Evolutionary conservation across 2,113 vertebrate species (phyloP).

Genomic region (Stomatorhinus ivindoensis): DNA sequence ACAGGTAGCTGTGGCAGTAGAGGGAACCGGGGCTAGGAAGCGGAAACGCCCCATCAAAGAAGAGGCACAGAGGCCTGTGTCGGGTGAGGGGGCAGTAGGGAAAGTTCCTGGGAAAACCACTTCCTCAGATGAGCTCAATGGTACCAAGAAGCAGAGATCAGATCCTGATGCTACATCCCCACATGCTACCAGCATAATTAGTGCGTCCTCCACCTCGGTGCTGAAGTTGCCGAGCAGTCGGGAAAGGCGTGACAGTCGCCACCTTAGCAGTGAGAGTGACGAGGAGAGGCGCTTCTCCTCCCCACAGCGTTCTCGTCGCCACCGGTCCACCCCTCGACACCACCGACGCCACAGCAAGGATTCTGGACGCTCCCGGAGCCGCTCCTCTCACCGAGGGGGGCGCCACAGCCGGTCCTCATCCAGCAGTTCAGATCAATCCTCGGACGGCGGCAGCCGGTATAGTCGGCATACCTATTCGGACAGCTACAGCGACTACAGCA

Average conservation of each 20-base stretch:
- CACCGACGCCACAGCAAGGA: slow-evolving; percentile 79
- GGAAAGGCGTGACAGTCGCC: slow-evolving; percentile 24
- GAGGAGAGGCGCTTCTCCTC: slow-evolving; percentile 61
- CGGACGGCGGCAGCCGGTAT: slow-evolving; percentile 77
- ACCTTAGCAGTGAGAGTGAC: slow-evolving; percentile 82
- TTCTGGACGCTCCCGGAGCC: slow-evolving; percentile 74
- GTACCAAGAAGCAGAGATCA: slow-evolving; percentile 56
- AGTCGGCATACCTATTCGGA: slow-evolving; percentile 79
- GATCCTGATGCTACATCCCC: slow-evolving; percentile 36
- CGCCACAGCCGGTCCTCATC: slow-evolving; percentile 74
- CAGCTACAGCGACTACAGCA: slow-evolving; percentile 89
- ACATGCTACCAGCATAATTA: slow-evolving; percentile 22
- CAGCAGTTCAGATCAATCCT: slow-evolving; percentile 81
- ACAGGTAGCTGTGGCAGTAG: slow-evolving; percentile 19
- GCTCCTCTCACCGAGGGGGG: slow-evolving; percentile 65
- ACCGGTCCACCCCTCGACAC: slow-evolving; percentile 65
- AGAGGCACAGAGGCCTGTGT: slow-evolving; percentile 52
- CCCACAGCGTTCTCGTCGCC: slow-evolving; percentile 58
- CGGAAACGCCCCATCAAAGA: slow-evolving; percentile 67
- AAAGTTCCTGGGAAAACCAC: slow-evolving; percentile 44
- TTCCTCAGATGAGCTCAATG: slow-evolving; percentile 67
- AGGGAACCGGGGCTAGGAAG: slow-evolving; percentile 60
- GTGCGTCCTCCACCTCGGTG: slow-evolving; percentile 58
- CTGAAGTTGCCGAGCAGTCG: slow-evolving; percentile 51
- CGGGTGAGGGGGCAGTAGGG: slow-evolving; percentile 41